Evolutionary conservation across 2,888 invertebrate genomes (phyloP).

Genomic region (Nymphalis urticae): DNA sequence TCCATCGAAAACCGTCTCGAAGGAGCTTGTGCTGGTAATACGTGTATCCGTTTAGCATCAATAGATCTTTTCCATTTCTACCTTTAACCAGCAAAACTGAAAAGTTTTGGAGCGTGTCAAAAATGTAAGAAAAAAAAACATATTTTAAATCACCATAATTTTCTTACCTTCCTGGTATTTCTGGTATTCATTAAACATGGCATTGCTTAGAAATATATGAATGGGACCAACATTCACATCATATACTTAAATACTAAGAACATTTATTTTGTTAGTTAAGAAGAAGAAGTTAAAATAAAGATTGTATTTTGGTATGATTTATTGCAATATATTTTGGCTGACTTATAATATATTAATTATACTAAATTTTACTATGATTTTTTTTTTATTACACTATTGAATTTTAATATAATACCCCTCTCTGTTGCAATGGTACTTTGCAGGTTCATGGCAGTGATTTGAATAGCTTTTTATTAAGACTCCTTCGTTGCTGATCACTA

Average conservation of each 20-base stretch:
- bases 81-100: slow-evolving; percentile 73
- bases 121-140: slow-evolving; percentile 5
- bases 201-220: not conserved
- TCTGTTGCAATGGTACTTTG: slow-evolving; percentile 30
- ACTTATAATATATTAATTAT: not conserved
- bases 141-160: not conserved
- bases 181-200: not conserved
- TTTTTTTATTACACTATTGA: slow-evolving; percentile 13
- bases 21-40: slow-evolving; percentile 74
- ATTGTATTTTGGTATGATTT: too few relatives aligned
- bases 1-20: slow-evolving; percentile 73
- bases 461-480: slow-evolving; percentile 39
- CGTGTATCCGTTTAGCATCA: slow-evolving; percentile 73
- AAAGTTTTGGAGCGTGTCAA: slow-evolving; percentile 44
- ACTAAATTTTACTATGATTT: not conserved
- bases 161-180: not conserved
- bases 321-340: too few relatives aligned
- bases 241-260: too few relatives aligned
- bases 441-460: slow-evolving; percentile 45
- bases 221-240: not conserved
- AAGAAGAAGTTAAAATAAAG: too few relatives aligned
- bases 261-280: too few relatives aligned
- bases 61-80: slow-evolving; percentile 67
- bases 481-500: slow-evolving; percentile 42
- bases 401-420: not conserved